phyloP scores from a whole-genome alignment of 2,888 invertebrate genomes.

The Cheilosia vulpina region DNA sequence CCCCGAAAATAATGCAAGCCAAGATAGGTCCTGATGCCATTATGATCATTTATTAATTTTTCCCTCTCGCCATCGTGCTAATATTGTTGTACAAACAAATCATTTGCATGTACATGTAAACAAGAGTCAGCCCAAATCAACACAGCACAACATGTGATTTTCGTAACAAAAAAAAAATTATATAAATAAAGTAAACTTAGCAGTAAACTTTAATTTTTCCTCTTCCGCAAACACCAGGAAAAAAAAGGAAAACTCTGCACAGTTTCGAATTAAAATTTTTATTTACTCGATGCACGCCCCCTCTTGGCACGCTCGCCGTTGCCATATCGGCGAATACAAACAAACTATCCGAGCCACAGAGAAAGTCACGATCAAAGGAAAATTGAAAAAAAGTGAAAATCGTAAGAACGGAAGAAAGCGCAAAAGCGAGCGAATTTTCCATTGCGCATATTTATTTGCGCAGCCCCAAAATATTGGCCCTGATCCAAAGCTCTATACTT shows the following conservation, averaged over 20 bases:
- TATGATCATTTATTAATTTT: neutral
- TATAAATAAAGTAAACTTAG: conserved; percentile 45
- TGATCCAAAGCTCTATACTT: conserved; percentile 94
- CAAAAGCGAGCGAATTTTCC: conserved; percentile 65
- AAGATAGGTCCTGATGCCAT: neutral
- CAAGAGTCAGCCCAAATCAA: conserved; percentile 18
- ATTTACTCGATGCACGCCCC: conserved; percentile 37
- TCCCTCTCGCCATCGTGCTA: conserved; percentile 6
- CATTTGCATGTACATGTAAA: conserved; percentile 23
- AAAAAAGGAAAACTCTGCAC: conserved; percentile 6
- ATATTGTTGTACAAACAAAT: conserved; percentile 43
- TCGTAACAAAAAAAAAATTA: conserved; percentile 3
- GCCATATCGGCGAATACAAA: conserved; percentile 13
- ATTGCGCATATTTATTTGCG: conserved; percentile 79
- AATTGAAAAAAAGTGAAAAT: conserved; percentile 39
- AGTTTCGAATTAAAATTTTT: conserved; percentile 53
- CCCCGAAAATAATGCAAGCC: neutral
- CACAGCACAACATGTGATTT: conserved; percentile 40
- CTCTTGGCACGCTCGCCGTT: neutral
- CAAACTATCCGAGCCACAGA: conserved; percentile 33
- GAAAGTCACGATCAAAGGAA: conserved; percentile 42
- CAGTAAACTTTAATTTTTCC: conserved; percentile 47
- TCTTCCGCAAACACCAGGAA: conserved; percentile 64
- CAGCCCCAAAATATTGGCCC: conserved; percentile 86
- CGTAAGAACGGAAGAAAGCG: conserved; percentile 53